Evolutionary conservation across 2,888 invertebrate genomes (phyloP).

Genomic region (Eupithecia exiguata): DNA sequence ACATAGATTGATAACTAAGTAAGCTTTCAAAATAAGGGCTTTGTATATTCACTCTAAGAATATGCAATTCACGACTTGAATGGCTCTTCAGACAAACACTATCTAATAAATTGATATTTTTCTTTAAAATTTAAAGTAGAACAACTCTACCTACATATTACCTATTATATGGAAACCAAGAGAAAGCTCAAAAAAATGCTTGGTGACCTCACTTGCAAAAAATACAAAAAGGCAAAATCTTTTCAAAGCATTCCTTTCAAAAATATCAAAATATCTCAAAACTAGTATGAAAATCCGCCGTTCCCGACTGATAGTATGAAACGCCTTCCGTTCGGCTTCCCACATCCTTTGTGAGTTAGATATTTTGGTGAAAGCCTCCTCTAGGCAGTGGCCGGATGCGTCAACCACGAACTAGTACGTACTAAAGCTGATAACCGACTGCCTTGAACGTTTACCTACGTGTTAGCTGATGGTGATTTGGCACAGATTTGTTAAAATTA

Average conservation of each 20-base stretch:
- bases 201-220: not conserved
- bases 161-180: not conserved
- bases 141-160: not conserved
- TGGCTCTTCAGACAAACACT: no score
- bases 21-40: no score
- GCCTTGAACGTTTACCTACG: not conserved
- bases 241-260: not conserved
- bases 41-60: no score
- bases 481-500: not conserved
- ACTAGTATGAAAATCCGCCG: conserved; percentile 32
- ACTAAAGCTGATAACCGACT: conserved; percentile 14
- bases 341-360: conserved; percentile 62
- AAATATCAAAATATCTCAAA: conserved; percentile 17
- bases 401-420: conserved; percentile 51
- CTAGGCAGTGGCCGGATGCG: conserved; percentile 59
- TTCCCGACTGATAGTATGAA: conserved; percentile 33
- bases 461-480: not conserved
- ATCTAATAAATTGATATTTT: no score
- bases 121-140: not conserved
- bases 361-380: conserved; percentile 54
- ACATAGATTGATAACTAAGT: no score
- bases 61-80: no score
- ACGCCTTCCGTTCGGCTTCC: conserved; percentile 54
- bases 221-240: conserved; percentile 1
- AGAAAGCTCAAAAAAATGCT: not conserved